These are phyloP conservation scores for Tromatobia lineatoria DNA, from an alignment of 2,888 invertebrate genomes.

Conservation along the genomic window DNA sequence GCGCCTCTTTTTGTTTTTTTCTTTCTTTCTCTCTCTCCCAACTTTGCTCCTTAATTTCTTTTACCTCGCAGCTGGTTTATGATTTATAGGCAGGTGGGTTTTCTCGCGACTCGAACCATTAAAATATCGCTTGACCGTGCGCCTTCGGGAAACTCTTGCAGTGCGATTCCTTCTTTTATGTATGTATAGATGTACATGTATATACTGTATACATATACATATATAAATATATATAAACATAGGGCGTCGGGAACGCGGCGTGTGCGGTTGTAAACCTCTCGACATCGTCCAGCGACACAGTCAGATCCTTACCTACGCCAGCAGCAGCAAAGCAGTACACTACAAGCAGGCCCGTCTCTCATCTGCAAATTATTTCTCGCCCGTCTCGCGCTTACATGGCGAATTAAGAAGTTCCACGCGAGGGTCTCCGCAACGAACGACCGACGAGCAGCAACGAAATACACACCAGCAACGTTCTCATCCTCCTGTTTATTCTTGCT, in stretches of 20 bases:
- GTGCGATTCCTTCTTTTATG: background rate
- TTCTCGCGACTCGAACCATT: conserved; percentile 73
- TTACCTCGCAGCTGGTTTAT: conserved; percentile 51
- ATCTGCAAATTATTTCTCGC: conserved; percentile 70
- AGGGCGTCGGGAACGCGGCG: conserved; percentile 46
- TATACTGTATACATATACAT: background rate
- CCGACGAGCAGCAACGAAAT: conserved; percentile 8
- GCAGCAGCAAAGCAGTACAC: conserved; percentile 31
- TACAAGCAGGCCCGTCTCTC: conserved; percentile 58
- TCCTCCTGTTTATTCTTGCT: conserved; percentile 13
- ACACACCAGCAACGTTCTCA: conserved; percentile 6
- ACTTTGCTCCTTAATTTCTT: conserved; percentile 53
- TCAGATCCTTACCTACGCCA: conserved; percentile 20
- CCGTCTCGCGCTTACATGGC: conserved; percentile 65
- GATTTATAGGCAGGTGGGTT: conserved; percentile 74
- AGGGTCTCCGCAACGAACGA: conserved; percentile 20
- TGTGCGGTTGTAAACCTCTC: conserved; percentile 67
- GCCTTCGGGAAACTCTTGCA: conserved; percentile 62
- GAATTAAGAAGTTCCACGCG: conserved; percentile 70
- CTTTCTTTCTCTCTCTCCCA: conserved; percentile 32
- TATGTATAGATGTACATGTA: background rate
- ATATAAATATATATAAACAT: background rate
- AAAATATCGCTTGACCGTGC: conserved; percentile 71
- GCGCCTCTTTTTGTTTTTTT: conserved; percentile 20
- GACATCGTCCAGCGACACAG: conserved; percentile 25